phyloP scores from a whole-genome alignment of 2,888 invertebrate species.

The Tyria jacobaeae region DNA sequence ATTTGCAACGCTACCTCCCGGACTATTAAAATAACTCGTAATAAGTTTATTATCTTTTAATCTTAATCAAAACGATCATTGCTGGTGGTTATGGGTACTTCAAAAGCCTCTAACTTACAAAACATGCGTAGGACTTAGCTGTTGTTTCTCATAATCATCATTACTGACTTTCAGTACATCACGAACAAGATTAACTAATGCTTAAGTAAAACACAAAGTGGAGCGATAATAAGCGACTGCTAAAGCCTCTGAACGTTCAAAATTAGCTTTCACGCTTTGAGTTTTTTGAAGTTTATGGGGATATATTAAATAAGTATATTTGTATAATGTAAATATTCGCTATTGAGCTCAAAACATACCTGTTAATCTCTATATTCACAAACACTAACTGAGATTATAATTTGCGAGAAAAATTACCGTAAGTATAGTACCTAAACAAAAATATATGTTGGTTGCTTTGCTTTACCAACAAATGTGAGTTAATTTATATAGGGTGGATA shows the following conservation, averaged over 20 bases:
- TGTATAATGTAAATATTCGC: background rate
- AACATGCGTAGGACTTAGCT: constrained; percentile 6
- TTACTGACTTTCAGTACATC: constrained; percentile 5
- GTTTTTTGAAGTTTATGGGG: background rate
- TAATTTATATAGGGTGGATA: too few species aligned
- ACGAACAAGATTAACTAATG: constrained; percentile 13
- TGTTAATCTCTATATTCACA: background rate
- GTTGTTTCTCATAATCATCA: background rate
- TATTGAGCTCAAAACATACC: background rate
- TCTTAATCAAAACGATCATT: background rate
- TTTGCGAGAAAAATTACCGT: background rate
- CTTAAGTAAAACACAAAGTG: constrained; percentile 11
- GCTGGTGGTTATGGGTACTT: background rate
- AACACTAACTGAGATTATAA: background rate
- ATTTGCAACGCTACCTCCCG: too few species aligned
- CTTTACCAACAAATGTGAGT: too few species aligned
- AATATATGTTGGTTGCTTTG: too few species aligned
- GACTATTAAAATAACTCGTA: background rate
- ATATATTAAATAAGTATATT: constrained; percentile 3
- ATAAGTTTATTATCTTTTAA: too few species aligned
- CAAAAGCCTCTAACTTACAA: background rate
- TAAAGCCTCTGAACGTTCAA: constrained; percentile 11
- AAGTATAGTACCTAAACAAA: too few species aligned
- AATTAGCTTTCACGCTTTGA: constrained; percentile 10
- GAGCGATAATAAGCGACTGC: constrained; percentile 3